Percentiles rank a stretch among this genome's conserved stretches.
phyloP scores from a whole-genome alignment of 2,797 vertebrate genomes.

The Molossus alvarezi region DNA sequence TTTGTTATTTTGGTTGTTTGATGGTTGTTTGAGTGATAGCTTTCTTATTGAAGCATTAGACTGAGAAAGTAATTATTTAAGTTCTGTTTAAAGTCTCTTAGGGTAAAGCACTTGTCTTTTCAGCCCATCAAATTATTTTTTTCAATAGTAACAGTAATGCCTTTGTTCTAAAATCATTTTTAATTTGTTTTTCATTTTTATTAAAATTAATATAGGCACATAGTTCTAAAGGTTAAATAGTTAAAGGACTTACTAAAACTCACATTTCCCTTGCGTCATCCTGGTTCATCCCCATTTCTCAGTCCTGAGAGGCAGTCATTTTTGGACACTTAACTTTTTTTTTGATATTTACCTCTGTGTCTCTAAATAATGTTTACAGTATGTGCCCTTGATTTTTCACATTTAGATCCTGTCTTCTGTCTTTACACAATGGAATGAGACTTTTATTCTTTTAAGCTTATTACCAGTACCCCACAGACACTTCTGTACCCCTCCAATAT shows the following conservation, averaged over 20 bases:
- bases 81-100: background rate
- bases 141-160: background rate
- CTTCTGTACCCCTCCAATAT: background rate
- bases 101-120: background rate
- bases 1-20: background rate
- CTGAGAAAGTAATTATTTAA: background rate
- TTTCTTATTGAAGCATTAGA: background rate
- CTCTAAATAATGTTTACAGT: background rate
- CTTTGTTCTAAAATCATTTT: constrained; percentile 11
- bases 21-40: background rate
- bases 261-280: background rate
- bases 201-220: background rate
- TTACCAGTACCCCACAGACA: background rate
- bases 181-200: background rate
- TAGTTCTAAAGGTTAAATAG: background rate
- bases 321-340: background rate
- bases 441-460: background rate
- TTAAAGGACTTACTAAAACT: background rate
- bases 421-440: background rate
- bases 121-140: background rate
- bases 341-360: background rate
- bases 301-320: background rate
- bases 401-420: background rate
- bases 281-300: background rate
- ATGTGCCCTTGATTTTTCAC: background rate